Base-by-base conservation (phyloP, 2,797 vertebrate genomes). In the Neostethus bicornis region DNA sequence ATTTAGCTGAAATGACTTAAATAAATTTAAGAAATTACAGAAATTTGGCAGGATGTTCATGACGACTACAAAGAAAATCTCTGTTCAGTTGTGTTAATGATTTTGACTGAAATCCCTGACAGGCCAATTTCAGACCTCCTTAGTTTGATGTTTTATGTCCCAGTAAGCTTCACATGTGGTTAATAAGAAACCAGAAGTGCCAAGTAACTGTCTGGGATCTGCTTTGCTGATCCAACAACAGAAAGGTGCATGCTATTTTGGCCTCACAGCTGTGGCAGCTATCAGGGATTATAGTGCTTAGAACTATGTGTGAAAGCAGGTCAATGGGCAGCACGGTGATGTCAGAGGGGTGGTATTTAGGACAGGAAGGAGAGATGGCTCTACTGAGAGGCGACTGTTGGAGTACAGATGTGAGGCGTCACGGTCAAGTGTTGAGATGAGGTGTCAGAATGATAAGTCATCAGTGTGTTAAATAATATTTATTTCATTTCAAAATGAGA, bases 231-330 rank as follows among this genome's bases (percentile, higher is more conserved):
- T 75, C 84, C 70, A 73, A 63, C 85, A 86, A 72, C 63, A 67
- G 17, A 32, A 73, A 76, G 74, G 70, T 69, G 56, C 59, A 48
- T 43, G 70, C 83, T 90, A 89, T 90, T 91, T 90, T 83, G 81
- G 87, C 62, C 54, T 37, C 65, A 75, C 87, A 91, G 83, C 87
- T 91, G 81, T 81, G 84, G 41, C 60, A 29, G 66, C 68, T 75
- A 65, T 86, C 61, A 66, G 75, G 75, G 58, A 85, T 88, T 80
- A 87, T 77, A 75, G 86, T 44, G 66, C 47, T 69, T 71, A 81
- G 83, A 87, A 77, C 69, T 64, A 73, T 76, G 85, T 82, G 83
- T 88, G 75, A 89, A 91, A 90, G 80, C 85, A 79, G 88, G 87
- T 88, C 90, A 89, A 6, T 52, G 31, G 78, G 73, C 62, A 75